These are phyloP conservation scores for Hymenopus coronatus DNA, from an alignment of 2,888 invertebrate species.

Conservation along the genomic window DNA sequence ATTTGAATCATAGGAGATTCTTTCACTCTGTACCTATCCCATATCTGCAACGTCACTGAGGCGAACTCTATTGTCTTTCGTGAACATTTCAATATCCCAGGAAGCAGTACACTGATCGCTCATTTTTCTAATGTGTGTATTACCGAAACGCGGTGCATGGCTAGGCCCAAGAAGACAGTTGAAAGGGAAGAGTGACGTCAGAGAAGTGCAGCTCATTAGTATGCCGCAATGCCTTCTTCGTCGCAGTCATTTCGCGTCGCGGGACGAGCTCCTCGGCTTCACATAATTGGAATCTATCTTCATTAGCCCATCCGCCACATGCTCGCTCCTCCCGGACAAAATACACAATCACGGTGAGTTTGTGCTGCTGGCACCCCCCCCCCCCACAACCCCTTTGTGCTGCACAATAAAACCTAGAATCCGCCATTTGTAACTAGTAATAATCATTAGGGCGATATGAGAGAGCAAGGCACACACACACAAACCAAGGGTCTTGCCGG, in stretches of 20 bases:
- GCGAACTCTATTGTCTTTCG: too few relatives aligned
- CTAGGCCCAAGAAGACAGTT: background rate
- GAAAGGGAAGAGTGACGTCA: background rate
- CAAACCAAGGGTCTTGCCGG: background rate
- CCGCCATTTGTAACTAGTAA: conserved; percentile 3
- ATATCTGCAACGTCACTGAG: too few relatives aligned
- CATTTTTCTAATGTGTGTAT: too few relatives aligned
- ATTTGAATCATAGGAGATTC: too few relatives aligned
- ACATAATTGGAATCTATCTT: conserved; percentile 30
- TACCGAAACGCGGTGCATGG: too few relatives aligned
- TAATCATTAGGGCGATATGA: conserved; percentile 8
- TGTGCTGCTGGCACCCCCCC: background rate
- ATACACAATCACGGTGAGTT: conserved; percentile 13
- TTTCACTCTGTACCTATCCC: too few relatives aligned
- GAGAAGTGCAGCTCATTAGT: conserved; percentile 18
- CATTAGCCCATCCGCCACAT: conserved; percentile 22
- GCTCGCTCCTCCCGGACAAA: background rate
- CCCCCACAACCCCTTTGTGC: background rate
- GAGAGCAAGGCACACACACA: background rate
- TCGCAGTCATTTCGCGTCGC: conserved; percentile 15
- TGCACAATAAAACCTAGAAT: conserved; percentile 10
- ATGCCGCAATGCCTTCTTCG: conserved; percentile 1
- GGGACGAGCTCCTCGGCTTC: conserved; percentile 3
- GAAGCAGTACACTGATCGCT: too few relatives aligned
- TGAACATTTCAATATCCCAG: too few relatives aligned